A percentile compares a stretch with the other conserved stretches of the same genome.
Evolutionary conservation across 2,113 vertebrate species (phyloP).

Genomic region (Vanacampus margaritifer): DNA sequence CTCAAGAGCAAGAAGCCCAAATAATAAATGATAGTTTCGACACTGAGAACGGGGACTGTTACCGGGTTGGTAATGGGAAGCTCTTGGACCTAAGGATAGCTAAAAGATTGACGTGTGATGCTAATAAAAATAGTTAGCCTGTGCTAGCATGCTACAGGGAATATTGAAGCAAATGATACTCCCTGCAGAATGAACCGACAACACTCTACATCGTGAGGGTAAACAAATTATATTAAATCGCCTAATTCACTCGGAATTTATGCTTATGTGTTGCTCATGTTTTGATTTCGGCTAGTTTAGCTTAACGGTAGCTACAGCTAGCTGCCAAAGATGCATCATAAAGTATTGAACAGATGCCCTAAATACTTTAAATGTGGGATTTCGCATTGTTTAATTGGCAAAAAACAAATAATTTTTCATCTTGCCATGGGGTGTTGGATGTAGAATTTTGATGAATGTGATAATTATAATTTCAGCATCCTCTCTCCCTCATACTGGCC

Average conservation of each 20-base stretch:
- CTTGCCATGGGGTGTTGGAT: no score
- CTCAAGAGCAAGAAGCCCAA: not conserved
- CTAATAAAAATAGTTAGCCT: slow-evolving; percentile 52
- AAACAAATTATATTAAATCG: not conserved
- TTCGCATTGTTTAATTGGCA: no score
- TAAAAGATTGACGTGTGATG: not conserved
- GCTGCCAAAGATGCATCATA: not conserved
- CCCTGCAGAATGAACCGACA: slow-evolving; percentile 7
- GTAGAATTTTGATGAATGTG: no score
- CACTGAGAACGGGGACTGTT: no score
- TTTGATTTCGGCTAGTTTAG: not conserved
- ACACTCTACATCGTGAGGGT: not conserved
- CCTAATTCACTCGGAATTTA: not conserved
- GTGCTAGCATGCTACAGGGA: slow-evolving; percentile 9
- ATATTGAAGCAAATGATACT: not conserved
- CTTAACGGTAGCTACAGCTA: slow-evolving; percentile 6
- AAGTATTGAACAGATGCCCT: no score
- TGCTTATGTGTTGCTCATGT: not conserved
- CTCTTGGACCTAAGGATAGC: not conserved
- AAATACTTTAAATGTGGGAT: no score
- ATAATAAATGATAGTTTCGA: not conserved
- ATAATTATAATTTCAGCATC: no score
- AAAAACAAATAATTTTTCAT: no score
- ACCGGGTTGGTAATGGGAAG: not conserved
- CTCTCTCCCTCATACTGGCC: no score